Evolutionary conservation across 2,888 invertebrate genomes (phyloP).

Genomic region (Belgica antarctica): DNA sequence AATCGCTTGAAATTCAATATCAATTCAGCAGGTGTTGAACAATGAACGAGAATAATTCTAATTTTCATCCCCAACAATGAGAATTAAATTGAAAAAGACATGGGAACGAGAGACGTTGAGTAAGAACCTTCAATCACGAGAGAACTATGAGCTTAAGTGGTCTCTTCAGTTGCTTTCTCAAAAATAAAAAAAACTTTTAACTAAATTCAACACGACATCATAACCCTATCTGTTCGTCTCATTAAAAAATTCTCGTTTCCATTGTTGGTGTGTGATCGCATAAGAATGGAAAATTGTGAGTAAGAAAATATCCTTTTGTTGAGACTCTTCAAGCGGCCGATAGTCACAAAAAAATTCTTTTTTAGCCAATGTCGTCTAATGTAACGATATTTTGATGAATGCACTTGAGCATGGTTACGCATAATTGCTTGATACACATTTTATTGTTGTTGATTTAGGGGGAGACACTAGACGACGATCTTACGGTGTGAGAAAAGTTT

Average conservation of each 20-base stretch:
- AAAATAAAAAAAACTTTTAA: neutral
- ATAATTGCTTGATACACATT: conserved; percentile 29
- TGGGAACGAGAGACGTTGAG: conserved; percentile 32
- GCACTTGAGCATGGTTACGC: conserved; percentile 39
- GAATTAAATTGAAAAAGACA: conserved; percentile 40
- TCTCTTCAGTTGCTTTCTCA: conserved; percentile 38
- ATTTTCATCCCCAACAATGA: conserved; percentile 26
- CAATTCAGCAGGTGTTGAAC: conserved; percentile 40
- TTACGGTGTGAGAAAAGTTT: conserved; percentile 32
- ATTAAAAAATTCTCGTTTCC: neutral
- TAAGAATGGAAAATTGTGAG: neutral
- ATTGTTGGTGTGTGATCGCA: conserved; percentile 11
- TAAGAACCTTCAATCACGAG: conserved; percentile 22
- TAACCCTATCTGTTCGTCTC: conserved; percentile 5
- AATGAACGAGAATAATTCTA: conserved; percentile 33
- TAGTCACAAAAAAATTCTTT: neutral
- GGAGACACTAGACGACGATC: neutral
- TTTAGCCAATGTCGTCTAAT: neutral
- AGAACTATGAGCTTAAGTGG: conserved; percentile 26
- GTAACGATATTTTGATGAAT: conserved; percentile 40
- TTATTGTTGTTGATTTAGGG: conserved; percentile 6
- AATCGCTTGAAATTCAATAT: conserved; percentile 30
- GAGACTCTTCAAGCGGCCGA: conserved; percentile 16
- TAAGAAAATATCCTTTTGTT: conserved; percentile 37
- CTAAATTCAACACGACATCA: conserved; percentile 33